These are phyloP conservation scores for Gallinago stenura DNA, from an alignment of 2,797 vertebrate species.

Conservation along the genomic window DNA sequence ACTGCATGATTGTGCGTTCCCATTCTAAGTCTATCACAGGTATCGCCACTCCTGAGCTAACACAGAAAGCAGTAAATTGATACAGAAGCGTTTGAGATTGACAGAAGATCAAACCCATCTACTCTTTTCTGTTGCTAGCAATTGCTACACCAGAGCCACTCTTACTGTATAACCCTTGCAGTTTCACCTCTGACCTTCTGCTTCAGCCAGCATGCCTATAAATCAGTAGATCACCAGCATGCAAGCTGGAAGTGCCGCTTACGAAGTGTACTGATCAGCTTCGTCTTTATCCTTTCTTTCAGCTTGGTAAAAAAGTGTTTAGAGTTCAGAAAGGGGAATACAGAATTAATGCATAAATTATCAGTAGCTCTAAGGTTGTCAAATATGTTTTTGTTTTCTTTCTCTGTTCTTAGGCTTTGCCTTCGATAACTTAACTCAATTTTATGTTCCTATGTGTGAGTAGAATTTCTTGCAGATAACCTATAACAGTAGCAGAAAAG, in stretches of 20 bases:
- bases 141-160: background rate
- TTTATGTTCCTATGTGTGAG: background rate
- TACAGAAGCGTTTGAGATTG: background rate
- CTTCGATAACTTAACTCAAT: background rate
- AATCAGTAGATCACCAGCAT: rapidly evolving
- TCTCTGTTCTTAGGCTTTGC: background rate
- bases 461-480: background rate
- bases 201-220: background rate
- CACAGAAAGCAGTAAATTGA: background rate
- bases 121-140: background rate
- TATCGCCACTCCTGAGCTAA: background rate
- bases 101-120: background rate
- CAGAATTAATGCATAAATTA: background rate
- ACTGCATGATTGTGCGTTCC: rapidly evolving
- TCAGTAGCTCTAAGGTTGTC: background rate
- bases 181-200: background rate
- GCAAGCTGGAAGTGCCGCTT: background rate
- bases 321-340: background rate
- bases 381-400: background rate
- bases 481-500: background rate
- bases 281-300: background rate
- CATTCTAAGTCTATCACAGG: rapidly evolving
- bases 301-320: background rate
- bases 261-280: too few relatives aligned
- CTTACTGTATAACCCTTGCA: background rate